Evolutionary conservation across 2,888 invertebrate species (phyloP), one percentile per base, ranked within the genome.

Genomic region (Archips xylosteana): DNA sequence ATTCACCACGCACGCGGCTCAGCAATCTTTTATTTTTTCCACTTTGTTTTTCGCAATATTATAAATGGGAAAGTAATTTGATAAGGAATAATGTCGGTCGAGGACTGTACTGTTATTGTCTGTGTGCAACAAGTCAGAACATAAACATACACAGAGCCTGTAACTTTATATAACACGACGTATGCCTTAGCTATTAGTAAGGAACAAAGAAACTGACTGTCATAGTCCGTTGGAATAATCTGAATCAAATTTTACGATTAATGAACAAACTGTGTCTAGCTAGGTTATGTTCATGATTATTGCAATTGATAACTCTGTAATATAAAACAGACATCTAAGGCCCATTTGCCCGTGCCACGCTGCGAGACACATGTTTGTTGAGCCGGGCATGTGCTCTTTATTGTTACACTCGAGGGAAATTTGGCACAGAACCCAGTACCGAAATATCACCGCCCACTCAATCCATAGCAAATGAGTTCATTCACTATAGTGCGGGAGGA

Each of bases 21-120:
- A 63, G 34, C 68, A 66, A 60, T 34, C 79, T 80, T 81, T 82
- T 76, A 79, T 77, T 76, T 79, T 23, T 83, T 79, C 79, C 79
- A 81, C 78, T 76, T 10, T 12, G 10, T 39, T 61, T 67, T 62
- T 23, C 51, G 45, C 54, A 63, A 72, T 57, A 36, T 57, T 54
- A 15, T 54, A 13, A 60, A 34, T 10, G 45, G 12, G 23, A 60
- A 62, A 72, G 54, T 32, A 54, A 67, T 23, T 42, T 62, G 23
- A 62, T 61, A 39, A 60, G 42, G 13, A 34, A 71, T 64, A 59
- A 49, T 36, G 10, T 64, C 54, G 49, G 57, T 65, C 64, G 49
- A 71, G 70, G 32, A 57, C 2, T 71, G 70, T 59, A 13, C 64
- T 34, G 12, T 23, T 63, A 57, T 47, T 71, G 45, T 71, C 15